Evolutionary conservation across 2,797 vertebrate genomes (phyloP), one percentile per base, ranked within the genome.

Genomic region (Pampus argenteus): DNA sequence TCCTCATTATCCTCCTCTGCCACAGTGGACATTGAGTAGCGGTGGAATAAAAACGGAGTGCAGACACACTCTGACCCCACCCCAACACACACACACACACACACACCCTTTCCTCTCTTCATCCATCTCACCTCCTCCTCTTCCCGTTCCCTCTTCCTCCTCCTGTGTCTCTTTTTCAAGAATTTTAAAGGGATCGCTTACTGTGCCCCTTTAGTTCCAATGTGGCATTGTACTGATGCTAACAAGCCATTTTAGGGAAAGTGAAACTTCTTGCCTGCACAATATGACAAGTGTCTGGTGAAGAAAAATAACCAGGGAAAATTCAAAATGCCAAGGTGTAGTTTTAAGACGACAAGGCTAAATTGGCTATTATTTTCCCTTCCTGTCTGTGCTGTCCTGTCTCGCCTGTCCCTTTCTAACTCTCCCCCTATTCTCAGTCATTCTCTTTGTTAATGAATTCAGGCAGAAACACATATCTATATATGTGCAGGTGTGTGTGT

Each of bases 341-440:
- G 71, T 77, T 85, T 84, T 78, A 86, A 86, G 76, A 87, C 34
- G 78, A 88, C 85, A 82, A 69, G 87, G 81, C 88, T 90, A 91
- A 92, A 92, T 93, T 92, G 88, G 83, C 86, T 84, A 88, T 91
- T 93, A 91, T 91, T 90, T 90, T 81, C 54, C 58, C 70, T 72
- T 76, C 80, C 88, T 85, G 81, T 87, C 85, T 60, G 69, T 26
- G 67, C 76, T 59, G 62, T 86, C 65, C 82, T 80, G 60, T 86
- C 66, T 62, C 49, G 66, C 75, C 82, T 79, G 68, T 83, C 61
- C 69, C 68, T 74, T 52, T 70, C 51, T 57, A 9, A 14, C 31
- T 34, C 65, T n/a, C 63, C 25, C 26, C 52, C 49, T 55, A 29
- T 54, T 63, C 56, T 22, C 6, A 28, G 67, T 76, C 69, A 76